Evolutionary conservation across 2,113 vertebrate genomes (phyloP).

Genomic region (Hoplias malabaricus): DNA sequence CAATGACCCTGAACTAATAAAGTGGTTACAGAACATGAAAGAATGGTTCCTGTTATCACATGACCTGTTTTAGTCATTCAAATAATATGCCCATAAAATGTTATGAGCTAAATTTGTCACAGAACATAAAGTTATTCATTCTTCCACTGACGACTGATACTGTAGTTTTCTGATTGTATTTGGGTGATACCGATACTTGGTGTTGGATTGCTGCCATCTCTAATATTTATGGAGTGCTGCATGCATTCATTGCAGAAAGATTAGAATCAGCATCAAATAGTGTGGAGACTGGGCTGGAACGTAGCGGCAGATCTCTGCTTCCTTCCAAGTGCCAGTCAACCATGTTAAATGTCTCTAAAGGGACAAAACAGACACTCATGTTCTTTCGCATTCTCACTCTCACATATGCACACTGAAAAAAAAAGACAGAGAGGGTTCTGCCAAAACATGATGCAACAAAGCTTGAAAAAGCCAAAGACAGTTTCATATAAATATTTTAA

Average conservation of each 20-base stretch:
- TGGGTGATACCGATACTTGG: too few species aligned
- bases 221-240: background rate
- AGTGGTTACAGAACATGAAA: too few species aligned
- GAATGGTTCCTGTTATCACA: too few species aligned
- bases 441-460: conserved; percentile 29
- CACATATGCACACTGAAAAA: conserved; percentile 6
- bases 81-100: too few species aligned
- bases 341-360: background rate
- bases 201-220: too few species aligned
- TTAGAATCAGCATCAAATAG: background rate
- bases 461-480: background rate
- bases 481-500: conserved; percentile 7
- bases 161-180: too few species aligned
- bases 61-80: too few species aligned
- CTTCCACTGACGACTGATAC: too few species aligned
- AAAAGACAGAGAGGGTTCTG: conserved; percentile 6
- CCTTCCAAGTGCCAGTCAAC: conserved; percentile 3
- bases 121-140: too few species aligned
- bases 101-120: too few species aligned
- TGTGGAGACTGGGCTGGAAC: background rate
- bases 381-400: background rate
- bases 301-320: background rate
- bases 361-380: background rate
- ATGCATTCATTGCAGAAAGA: background rate
- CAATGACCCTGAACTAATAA: too few species aligned